These are phyloP conservation scores for Panthera tigris DNA, from an alignment of 2,113 vertebrate genomes.

Conservation along the genomic window DNA sequence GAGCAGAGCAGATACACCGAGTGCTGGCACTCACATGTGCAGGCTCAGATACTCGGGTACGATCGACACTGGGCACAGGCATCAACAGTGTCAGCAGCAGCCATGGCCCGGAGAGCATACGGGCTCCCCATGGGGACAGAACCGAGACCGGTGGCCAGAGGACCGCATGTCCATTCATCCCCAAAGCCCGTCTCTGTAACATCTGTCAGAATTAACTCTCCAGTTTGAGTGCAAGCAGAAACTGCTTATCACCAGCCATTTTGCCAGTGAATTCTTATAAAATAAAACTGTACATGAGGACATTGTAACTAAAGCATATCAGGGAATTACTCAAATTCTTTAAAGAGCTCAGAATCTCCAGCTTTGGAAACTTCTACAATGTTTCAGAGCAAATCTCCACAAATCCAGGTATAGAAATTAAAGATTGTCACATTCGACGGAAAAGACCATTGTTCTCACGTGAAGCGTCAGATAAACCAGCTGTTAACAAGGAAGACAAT, in stretches of 20 bases:
- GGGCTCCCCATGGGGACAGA: fast-evolving
- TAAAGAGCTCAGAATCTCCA: background rate
- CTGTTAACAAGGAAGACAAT: background rate
- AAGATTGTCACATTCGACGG: background rate
- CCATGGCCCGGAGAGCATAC: fast-evolving
- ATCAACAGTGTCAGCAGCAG: fast-evolving
- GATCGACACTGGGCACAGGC: too few species aligned
- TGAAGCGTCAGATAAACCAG: background rate
- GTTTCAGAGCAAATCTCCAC: background rate
- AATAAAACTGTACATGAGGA: background rate
- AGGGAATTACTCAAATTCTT: background rate
- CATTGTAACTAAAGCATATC: background rate
- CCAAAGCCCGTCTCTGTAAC: too few species aligned
- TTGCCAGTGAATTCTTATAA: background rate
- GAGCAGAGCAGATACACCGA: background rate
- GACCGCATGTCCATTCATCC: fast-evolving
- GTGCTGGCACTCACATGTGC: fast-evolving
- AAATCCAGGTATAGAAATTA: background rate
- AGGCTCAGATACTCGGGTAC: fast-evolving
- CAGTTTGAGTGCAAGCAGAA: background rate
- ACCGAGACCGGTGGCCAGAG: background rate
- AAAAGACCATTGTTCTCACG: background rate
- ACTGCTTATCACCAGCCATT: background rate
- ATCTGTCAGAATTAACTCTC: background rate
- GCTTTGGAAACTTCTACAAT: background rate